Evolutionary conservation across 2,888 invertebrate genomes (phyloP).

Genomic region (Eupithecia centaureata): DNA sequence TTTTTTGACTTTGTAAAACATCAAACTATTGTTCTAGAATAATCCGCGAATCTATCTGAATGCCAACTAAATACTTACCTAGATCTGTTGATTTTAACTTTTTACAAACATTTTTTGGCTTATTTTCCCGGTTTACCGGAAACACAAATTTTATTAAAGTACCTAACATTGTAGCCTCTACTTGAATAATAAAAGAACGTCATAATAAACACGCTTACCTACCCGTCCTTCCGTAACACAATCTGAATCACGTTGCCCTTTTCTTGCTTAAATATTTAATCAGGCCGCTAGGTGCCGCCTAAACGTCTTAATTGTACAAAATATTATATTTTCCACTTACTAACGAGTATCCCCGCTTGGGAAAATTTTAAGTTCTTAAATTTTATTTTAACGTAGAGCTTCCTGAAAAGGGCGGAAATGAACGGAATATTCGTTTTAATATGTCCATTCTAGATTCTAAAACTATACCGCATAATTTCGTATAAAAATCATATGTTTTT

Average conservation of each 20-base stretch:
- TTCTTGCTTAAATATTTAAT: slow-evolving; percentile 74
- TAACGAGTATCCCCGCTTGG: slow-evolving; percentile 26
- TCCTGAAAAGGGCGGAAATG: background rate
- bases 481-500: no score
- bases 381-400: no score
- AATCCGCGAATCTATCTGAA: background rate
- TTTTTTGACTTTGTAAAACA: no score
- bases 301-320: slow-evolving; percentile 69
- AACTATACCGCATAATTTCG: background rate
- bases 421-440: background rate
- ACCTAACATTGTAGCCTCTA: background rate
- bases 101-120: no score
- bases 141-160: no score
- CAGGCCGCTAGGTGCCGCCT: slow-evolving; percentile 62
- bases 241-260: slow-evolving; percentile 67
- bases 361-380: slow-evolving; percentile 23
- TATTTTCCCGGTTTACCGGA: no score
- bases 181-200: background rate
- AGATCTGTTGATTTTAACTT: no score
- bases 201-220: background rate
- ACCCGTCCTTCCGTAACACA: slow-evolving; percentile 49
- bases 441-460: background rate
- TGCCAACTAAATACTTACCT: no score
- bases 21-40: no score
- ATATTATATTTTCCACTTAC: slow-evolving; percentile 53